These are phyloP conservation scores for Karalla daura DNA, from an alignment of 2,797 vertebrate genomes.

Conservation along the genomic window DNA sequence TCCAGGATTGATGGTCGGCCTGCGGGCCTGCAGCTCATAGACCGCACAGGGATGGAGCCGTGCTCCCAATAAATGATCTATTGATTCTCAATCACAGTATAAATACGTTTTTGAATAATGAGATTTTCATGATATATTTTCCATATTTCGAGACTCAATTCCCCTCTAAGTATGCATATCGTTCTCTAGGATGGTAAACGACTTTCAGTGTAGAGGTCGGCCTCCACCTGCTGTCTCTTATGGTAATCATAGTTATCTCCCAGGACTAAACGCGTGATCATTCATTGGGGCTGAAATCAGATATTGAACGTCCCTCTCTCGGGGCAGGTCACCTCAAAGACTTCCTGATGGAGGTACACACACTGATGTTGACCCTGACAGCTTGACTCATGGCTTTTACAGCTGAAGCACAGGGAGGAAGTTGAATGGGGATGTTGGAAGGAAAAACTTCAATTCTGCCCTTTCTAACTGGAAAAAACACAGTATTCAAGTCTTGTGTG, in stretches of 20 bases:
- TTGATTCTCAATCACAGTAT: slow-evolving; percentile 34
- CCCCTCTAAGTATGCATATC: not conserved
- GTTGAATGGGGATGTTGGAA: no score
- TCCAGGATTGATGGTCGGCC: no score
- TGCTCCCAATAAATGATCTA: slow-evolving; percentile 11
- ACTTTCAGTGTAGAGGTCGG: not conserved
- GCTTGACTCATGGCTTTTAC: not conserved
- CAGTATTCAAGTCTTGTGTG: no score
- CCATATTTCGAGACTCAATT: not conserved
- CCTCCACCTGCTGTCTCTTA: slow-evolving; percentile 8
- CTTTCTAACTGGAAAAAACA: no score
- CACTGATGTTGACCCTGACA: slow-evolving; percentile 7
- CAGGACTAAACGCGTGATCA: slow-evolving; percentile 28
- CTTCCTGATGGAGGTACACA: slow-evolving; percentile 24
- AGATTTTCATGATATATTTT: not conserved
- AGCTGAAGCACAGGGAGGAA: no score
- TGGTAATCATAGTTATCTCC: slow-evolving; percentile 7
- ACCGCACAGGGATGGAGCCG: not conserved
- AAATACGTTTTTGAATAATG: slow-evolving; percentile 23
- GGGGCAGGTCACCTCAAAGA: slow-evolving; percentile 29
- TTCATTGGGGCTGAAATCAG: slow-evolving; percentile 44
- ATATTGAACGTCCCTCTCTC: slow-evolving; percentile 15
- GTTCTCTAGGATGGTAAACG: not conserved
- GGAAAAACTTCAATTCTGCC: no score
- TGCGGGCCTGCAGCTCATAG: no score